Conservation (phyloP, 2,888 invertebrate genomes). For the Blera fallax region DNA sequence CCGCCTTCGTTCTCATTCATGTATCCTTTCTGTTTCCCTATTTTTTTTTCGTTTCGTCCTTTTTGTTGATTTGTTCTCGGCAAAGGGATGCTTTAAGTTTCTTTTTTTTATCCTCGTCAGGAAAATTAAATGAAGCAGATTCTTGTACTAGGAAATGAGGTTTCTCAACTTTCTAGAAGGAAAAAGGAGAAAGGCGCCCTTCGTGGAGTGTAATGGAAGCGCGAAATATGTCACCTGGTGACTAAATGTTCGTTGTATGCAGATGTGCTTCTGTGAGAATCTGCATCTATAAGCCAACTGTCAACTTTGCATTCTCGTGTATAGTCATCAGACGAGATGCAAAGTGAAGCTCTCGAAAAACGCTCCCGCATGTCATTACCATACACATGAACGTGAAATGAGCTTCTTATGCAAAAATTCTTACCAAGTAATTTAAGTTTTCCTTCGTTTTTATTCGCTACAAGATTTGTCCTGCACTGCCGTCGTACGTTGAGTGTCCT, state of each 20-base stretch:
- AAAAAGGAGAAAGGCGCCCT: not conserved
- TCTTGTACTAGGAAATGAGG: not conserved
- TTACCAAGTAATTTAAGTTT: conserved; percentile 62
- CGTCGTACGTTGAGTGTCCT: not conserved
- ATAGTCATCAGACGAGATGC: not conserved
- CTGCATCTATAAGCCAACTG: conserved; percentile 47
- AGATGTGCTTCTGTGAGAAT: conserved; percentile 21
- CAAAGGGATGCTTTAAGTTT: conserved; percentile 35
- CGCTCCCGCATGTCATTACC: conserved; percentile 41
- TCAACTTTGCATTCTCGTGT: conserved; percentile 18
- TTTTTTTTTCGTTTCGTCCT: conserved; percentile 1
- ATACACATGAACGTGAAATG: conserved; percentile 51
- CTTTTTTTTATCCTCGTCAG: not conserved
- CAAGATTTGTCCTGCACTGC: not conserved
- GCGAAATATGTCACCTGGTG: conserved; percentile 25
- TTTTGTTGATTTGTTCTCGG: conserved; percentile 46
- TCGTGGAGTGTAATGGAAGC: not conserved
- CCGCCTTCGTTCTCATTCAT: conserved; percentile 31
- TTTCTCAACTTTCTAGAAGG: not conserved
- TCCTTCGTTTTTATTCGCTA: not conserved
- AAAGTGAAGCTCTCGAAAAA: not conserved
- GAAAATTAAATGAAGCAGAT: conserved; percentile 10
- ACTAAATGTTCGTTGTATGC: conserved; percentile 25
- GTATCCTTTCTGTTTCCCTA: not conserved
- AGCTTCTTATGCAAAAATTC: conserved; percentile 44